A percentile compares a stretch with the other conserved stretches of the same genome.
These are phyloP conservation scores for Odontocerum albicorne DNA, from an alignment of 2,888 invertebrate genomes.

Conservation along the genomic window DNA sequence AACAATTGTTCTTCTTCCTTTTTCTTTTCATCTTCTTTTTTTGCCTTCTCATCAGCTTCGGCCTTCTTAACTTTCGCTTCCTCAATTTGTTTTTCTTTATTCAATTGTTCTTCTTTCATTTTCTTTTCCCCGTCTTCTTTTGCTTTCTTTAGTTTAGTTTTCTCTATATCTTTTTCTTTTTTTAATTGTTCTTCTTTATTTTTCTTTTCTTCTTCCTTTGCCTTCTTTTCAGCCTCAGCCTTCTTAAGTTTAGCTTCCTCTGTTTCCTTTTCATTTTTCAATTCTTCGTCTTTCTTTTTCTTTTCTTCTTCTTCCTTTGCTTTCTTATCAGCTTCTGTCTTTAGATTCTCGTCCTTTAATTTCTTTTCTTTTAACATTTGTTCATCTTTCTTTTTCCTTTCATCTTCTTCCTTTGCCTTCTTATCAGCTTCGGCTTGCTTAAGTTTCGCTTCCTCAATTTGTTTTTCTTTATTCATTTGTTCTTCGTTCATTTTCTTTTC, in stretches of 20 bases:
- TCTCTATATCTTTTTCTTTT: conserved; percentile 33
- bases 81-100: conserved; percentile 37
- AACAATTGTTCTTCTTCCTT: conserved; percentile 14
- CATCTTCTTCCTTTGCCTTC: conserved; percentile 8
- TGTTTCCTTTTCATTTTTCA: conserved; percentile 33
- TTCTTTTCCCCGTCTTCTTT: conserved; percentile 29
- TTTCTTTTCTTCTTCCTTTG: conserved; percentile 31
- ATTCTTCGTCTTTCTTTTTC: conserved; percentile 27
- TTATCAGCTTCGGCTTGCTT: too few species aligned
- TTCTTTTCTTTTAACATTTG: conserved; percentile 27
- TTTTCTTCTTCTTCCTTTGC: conserved; percentile 31
- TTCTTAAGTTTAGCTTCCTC: conserved; percentile 17
- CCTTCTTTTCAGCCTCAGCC: too few species aligned
- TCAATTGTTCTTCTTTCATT: conserved; percentile 34
- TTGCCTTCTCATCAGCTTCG: conserved; percentile 26
- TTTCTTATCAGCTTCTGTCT: too few species aligned
- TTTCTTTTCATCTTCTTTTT: conserved; percentile 38
- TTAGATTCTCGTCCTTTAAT: conserved; percentile 13
- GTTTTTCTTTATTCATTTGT: conserved; percentile 7
- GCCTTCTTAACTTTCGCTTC: conserved; percentile 32
- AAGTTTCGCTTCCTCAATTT: conserved; percentile 8
- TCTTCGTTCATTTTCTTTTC: too few species aligned
- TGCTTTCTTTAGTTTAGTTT: conserved; percentile 28
- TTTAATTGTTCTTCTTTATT: conserved; percentile 26
- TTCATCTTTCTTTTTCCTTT: conserved; percentile 29